Base-by-base conservation (phyloP, 2,797 vertebrate species). In the Prionace glauca region DNA sequence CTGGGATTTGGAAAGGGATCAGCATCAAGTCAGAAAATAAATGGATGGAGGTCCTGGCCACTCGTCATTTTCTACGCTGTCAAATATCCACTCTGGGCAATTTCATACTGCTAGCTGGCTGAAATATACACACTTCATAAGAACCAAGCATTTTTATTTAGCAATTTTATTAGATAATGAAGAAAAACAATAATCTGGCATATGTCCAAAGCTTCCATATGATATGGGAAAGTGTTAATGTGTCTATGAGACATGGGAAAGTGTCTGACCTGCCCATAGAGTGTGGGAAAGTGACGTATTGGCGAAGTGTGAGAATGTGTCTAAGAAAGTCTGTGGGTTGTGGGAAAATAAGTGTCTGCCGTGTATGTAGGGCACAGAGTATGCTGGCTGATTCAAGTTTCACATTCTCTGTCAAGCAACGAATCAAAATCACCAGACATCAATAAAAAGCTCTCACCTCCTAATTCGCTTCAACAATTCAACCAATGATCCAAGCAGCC, bases 181-280 rank as follows among this genome's bases (percentile, higher is more conserved):
- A 69, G 50, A 36, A 69, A 92, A 5, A 69, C 69, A 67, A 36
- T 65, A 18, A 69, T 69, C 20, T 20, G n/a, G n/a, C 90, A 22
- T 65, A 67, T 41, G n/a, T 90, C 56, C 87, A 62, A n/a, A 90
- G 74, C 32, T n/a, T 84, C 81, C 81, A 84, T 84, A 45, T 69
- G 20, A 41, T 41, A 92, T 92, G 90, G 90, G 90, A 92, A 69
- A 92, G 88, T 91, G 60, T 67, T 7, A 65, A 65, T 92, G 90
- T 92, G 62, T 20, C 18, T 62, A 10, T 92, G n/a, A 92, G 90
- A 67, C 20, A 9, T 69, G 65, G 20, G n/a, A 92, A 69, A 92
- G 65, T 69, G n/a, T 69, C 90, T 92, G 32, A 67, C 88, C 32
- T 32, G 22, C 67, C 32, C 22, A 32, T 0, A 67, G 65, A 36